phyloP scores from a whole-genome alignment of 2,888 invertebrate species.

The Luperina testacea region DNA sequence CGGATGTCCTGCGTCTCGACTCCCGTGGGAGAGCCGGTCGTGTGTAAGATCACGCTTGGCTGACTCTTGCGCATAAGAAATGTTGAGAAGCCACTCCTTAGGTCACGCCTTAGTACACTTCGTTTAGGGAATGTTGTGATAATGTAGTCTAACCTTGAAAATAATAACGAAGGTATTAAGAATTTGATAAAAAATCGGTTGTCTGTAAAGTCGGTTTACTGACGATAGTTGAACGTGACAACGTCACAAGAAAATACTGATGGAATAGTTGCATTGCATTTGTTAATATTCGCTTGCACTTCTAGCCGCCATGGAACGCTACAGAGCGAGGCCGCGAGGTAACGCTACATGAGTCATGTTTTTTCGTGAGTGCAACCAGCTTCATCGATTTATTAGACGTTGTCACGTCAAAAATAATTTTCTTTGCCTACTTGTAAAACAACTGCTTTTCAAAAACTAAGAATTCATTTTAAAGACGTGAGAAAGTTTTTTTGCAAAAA shows the following conservation, averaged over 20 bases:
- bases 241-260: no score
- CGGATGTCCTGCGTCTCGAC: conserved; percentile 63
- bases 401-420: no score
- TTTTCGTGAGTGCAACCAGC: no score
- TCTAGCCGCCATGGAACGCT: no score
- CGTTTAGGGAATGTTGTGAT: conserved; percentile 36
- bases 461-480: not conserved
- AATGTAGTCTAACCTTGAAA: conserved; percentile 10
- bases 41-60: conserved; percentile 72
- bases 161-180: not conserved
- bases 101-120: conserved; percentile 43
- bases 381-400: no score
- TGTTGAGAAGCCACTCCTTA: conserved; percentile 60
- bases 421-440: not conserved
- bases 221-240: no score
- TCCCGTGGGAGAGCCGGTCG: conserved; percentile 76
- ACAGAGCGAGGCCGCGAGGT: no score
- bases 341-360: no score
- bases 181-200: not conserved
- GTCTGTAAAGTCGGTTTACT: no score
- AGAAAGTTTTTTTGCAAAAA: not conserved
- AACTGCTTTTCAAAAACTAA: not conserved
- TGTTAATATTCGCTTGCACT: no score
- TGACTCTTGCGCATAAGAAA: conserved; percentile 57
- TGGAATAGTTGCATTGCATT: no score